Conservation (phyloP, 2,797 vertebrate species). For the Hippocampus kuda region DNA sequence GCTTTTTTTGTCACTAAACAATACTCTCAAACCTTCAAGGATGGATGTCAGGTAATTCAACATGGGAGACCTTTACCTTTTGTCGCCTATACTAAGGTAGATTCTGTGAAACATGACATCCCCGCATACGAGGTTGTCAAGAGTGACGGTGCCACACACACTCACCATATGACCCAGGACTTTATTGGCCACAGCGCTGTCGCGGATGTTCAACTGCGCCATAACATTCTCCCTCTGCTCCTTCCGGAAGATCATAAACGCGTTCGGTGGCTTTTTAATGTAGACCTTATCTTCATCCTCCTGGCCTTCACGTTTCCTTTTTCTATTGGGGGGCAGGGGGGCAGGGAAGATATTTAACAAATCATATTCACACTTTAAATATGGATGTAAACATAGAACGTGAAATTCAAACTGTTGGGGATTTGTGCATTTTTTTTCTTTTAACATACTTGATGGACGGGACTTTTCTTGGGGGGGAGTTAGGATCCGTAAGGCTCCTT, state of each 20-base stretch:
- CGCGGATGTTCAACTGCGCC: not conserved
- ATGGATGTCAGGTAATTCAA: not conserved
- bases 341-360: not conserved
- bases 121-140: not conserved
- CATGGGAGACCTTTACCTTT: not conserved
- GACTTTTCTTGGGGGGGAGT: not conserved
- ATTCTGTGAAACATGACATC: no score
- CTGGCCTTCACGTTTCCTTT: not conserved
- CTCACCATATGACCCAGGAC: constrained; percentile 5
- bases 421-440: not conserved
- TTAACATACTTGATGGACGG: not conserved
- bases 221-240: constrained; percentile 2
- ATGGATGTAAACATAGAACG: not conserved
- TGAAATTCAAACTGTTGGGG: not conserved
- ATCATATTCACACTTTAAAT: not conserved
- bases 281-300: not conserved
- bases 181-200: constrained; percentile 6
- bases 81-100: no score
- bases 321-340: no score
- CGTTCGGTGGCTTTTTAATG: constrained; percentile 6
- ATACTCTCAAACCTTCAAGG: not conserved
- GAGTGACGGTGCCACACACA: not conserved
- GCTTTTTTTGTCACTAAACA: not conserved
- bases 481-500: not conserved
- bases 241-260: constrained; percentile 4